Percentiles rank a stretch among this genome's conserved stretches.
Evolutionary conservation across 1,140 invertebrate genomes (phyloP).

Genomic region (Apis florea): DNA sequence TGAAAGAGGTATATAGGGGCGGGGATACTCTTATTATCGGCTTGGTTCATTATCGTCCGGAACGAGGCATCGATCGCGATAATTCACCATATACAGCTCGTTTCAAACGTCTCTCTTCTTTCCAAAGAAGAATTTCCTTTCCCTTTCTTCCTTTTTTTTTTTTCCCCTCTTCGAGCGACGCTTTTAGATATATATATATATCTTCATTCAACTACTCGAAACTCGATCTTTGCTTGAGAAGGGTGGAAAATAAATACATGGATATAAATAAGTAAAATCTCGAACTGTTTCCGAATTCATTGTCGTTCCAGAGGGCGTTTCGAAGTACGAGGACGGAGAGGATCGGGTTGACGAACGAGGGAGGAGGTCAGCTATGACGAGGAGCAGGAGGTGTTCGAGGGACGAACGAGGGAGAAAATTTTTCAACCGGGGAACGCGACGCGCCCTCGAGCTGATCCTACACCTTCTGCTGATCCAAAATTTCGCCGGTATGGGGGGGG

Average conservation of each 20-base stretch:
- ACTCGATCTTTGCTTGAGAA: too few relatives aligned
- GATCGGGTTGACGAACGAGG: background rate
- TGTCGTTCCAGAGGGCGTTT: constrained; percentile 62
- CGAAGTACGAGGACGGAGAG: background rate
- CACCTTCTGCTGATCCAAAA: constrained; percentile 62
- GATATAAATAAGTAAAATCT: background rate
- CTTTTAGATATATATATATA: background rate
- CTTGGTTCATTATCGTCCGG: constrained; percentile 29
- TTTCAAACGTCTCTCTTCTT: background rate
- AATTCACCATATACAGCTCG: constrained; percentile 2
- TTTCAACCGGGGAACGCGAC: constrained; percentile 42
- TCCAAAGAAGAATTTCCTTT: background rate
- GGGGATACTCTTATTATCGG: constrained; percentile 14
- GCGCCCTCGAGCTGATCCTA: constrained; percentile 56
- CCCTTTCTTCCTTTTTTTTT: background rate
- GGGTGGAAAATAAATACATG: background rate
- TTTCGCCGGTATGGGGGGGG: constrained; percentile 28
- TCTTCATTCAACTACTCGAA: background rate
- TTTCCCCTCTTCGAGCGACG: too few relatives aligned
- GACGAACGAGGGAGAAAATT: constrained; percentile 56
- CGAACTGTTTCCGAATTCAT: background rate
- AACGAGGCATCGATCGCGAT: constrained; percentile 24
- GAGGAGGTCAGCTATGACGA: constrained; percentile 65
- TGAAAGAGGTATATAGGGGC: constrained; percentile 4
- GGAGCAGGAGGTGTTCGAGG: background rate